Evolutionary conservation across 2,113 vertebrate species (phyloP).

Genomic region (Uropsilus gracilis): DNA sequence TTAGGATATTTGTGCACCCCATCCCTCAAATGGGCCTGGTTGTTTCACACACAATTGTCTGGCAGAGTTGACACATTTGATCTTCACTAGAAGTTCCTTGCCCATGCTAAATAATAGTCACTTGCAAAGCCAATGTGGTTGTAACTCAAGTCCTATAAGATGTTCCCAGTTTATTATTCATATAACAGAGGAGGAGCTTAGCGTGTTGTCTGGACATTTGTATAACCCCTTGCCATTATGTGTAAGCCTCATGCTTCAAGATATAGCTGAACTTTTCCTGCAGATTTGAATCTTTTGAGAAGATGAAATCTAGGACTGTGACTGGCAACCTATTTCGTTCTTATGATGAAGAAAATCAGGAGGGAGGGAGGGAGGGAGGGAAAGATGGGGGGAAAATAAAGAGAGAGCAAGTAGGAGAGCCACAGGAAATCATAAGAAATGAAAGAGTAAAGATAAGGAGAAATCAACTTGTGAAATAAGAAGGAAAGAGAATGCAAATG

Average conservation of each 20-base stretch:
- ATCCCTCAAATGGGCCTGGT: background rate
- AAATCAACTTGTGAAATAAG: background rate
- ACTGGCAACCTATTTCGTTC: conserved; percentile 40
- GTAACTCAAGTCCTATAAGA: background rate
- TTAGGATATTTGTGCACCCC: background rate
- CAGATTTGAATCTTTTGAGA: conserved; percentile 1
- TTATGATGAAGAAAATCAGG: conserved; percentile 15
- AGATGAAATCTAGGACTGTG: conserved; percentile 65
- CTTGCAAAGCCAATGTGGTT: background rate
- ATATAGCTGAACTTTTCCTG: background rate
- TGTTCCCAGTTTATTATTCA: background rate
- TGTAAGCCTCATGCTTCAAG: background rate
- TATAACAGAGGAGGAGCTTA: background rate
- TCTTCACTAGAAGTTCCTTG: background rate
- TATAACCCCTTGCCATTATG: background rate
- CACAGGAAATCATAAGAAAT: background rate
- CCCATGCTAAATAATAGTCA: background rate
- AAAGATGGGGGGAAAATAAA: background rate
- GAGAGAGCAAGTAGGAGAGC: background rate
- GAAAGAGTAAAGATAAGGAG: background rate
- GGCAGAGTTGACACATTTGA: background rate
- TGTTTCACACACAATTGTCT: background rate
- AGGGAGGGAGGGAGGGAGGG: background rate
- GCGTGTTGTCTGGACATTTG: background rate
- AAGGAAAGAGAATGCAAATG: background rate